Evolutionary conservation across 2,113 vertebrate species (phyloP).

Genomic region (Tyto alba): DNA sequence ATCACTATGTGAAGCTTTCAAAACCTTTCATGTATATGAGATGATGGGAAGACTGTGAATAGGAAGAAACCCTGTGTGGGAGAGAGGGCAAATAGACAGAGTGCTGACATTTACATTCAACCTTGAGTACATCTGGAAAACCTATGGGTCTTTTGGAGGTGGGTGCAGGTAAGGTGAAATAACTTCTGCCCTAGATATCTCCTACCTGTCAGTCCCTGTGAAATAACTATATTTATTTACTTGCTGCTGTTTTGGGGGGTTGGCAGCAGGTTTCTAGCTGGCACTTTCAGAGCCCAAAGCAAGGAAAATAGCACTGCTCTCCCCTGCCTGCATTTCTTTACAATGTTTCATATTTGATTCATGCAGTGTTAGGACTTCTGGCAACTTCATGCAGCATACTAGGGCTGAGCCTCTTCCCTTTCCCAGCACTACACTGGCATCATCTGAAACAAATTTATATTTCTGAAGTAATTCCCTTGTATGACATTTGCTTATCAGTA

Average conservation of each 20-base stretch:
- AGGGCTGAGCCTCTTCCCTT: not conserved
- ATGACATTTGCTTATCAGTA: not conserved
- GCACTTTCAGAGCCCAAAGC: not conserved
- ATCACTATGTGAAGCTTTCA: not conserved
- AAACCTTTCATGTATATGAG: not conserved
- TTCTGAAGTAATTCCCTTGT: not conserved
- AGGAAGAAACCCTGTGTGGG: not conserved
- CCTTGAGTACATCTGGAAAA: not conserved
- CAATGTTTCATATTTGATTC: rapidly evolving
- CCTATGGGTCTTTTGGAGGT: not conserved
- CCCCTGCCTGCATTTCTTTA: not conserved
- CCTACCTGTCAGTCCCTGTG: not conserved
- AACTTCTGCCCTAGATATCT: not conserved
- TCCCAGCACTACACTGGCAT: not conserved
- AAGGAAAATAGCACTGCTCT: not conserved
- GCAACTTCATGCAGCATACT: not conserved
- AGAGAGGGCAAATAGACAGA: not conserved
- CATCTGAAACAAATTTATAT: not conserved
- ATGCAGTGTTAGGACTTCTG: not conserved
- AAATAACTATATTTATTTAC: not conserved
- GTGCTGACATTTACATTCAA: not conserved
- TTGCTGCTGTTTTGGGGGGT: not conserved
- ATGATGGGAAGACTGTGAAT: not conserved
- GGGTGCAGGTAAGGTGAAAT: not conserved
- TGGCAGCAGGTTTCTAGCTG: not conserved